Base-by-base conservation (phyloP, 2,113 vertebrate genomes). In the Chrysochloris asiatica region DNA sequence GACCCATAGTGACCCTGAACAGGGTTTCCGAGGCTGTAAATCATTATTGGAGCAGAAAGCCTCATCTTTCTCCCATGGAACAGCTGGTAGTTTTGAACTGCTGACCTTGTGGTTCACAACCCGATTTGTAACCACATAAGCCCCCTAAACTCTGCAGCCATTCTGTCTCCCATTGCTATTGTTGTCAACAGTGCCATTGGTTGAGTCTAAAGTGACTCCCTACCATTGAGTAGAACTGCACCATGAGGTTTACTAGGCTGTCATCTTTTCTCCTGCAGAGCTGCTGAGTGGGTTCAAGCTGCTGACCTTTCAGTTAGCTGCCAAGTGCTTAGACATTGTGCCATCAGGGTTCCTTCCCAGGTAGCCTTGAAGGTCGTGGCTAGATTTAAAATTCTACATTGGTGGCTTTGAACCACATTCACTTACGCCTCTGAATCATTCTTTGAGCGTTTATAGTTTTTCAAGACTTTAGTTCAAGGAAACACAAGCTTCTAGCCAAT, bases 371-470 rank as follows among this genome's bases (percentile, higher is more conserved):
- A 1, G 28, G 12, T 48, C 0, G 0, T 1, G 9, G 19, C 69
- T 36, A 11, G 33, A 16, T 81, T 94, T 88, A 80, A 77, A 84
- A 86, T 88, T 81, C 77, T 1, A 0, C 5, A 4, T 82, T 73
- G 30, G 30, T 69, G 73, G 65, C 16, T 1, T 41, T 22, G 48
- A 87, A 14, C 61, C 54, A 48, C 59, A 36, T 43, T 91, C 48
- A 73, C 67, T 28, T 48, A 92, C 65, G 92, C 80, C 56, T 89
- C 36, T 50, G 41, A 80, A 67, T 89, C 26, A 2, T 69, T 77
- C 56, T 83, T 54, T 21, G 24, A 56, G 11, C 1, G 1, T n/a
- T 63, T 47, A 13, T n/a, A 59, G 24, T 6, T 36, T 33, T 82
- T 33, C 4, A 41, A 92, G 45, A 50, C 71, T 89, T 88, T 48